phyloP scores from a whole-genome alignment of 2,797 vertebrate species.

The Dendrocincla tyrannina region DNA sequence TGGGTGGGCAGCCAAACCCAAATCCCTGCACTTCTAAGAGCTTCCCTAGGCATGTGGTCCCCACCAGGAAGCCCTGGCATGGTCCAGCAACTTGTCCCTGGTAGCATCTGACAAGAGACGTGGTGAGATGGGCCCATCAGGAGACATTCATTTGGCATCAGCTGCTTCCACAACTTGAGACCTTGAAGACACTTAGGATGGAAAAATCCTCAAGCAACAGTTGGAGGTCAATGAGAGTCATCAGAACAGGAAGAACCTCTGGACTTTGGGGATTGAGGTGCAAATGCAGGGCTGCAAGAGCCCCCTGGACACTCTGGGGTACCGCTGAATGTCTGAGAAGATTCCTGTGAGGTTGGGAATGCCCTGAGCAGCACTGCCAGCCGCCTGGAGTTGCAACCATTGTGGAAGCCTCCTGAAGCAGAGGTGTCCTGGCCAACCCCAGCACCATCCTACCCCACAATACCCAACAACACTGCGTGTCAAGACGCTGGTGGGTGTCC shows the following conservation, averaged over 20 bases:
- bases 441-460: not conserved
- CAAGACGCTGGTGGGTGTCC: accelerated
- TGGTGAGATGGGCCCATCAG: not conserved
- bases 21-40: accelerated
- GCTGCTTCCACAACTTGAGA: not conserved
- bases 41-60: not conserved
- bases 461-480: accelerated
- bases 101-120: not conserved
- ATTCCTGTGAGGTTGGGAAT: not conserved
- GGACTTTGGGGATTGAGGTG: accelerated
- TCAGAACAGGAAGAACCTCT: not conserved
- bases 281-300: not conserved
- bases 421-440: not conserved
- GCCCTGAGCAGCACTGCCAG: not conserved
- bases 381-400: not conserved
- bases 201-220: not conserved
- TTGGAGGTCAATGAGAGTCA: not conserved
- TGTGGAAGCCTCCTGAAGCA: not conserved
- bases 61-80: not conserved
- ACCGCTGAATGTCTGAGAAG: not conserved
- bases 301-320: not conserved
- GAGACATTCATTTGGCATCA: not conserved
- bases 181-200: not conserved
- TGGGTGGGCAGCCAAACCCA: accelerated
- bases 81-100: not conserved